These are phyloP conservation scores for Antitype chi DNA, from an alignment of 2,888 invertebrate species.

Conservation along the genomic window DNA sequence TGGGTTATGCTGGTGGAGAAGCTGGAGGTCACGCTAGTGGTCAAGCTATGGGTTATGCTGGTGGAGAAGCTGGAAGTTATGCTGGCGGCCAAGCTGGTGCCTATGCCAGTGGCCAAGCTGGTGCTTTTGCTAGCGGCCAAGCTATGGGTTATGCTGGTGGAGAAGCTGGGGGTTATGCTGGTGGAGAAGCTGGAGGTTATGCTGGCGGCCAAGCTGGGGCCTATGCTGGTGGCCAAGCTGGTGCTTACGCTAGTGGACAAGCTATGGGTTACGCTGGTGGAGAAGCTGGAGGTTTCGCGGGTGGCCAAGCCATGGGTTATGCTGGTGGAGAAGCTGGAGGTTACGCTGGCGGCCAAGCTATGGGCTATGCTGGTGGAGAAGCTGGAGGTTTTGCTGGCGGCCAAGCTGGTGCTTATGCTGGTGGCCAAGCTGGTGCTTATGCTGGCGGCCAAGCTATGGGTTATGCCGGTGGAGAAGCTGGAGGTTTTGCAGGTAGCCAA, in stretches of 20 bases:
- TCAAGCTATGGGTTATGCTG: background rate
- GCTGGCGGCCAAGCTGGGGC: background rate
- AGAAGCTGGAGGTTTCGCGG: background rate
- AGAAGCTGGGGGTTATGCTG: background rate
- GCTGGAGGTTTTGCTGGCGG: background rate
- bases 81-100: background rate
- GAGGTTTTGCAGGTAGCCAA: background rate
- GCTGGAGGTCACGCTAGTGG: background rate
- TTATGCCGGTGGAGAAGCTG: background rate
- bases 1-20: background rate
- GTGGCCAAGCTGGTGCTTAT: background rate
- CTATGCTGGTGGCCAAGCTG: background rate
- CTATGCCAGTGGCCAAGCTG: background rate
- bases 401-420: background rate
- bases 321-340: background rate
- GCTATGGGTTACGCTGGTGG: background rate
- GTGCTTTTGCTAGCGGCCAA: background rate
- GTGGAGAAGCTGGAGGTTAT: background rate
- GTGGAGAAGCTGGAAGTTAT: background rate
- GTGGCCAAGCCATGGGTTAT: background rate
- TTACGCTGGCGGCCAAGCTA: background rate
- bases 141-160: conserved; percentile 2
- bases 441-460: background rate
- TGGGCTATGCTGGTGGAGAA: background rate
- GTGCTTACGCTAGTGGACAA: background rate